These are phyloP conservation scores for Lepilemur ruficaudatus DNA, from an alignment of 2,797 vertebrate genomes.

Conservation along the genomic window DNA sequence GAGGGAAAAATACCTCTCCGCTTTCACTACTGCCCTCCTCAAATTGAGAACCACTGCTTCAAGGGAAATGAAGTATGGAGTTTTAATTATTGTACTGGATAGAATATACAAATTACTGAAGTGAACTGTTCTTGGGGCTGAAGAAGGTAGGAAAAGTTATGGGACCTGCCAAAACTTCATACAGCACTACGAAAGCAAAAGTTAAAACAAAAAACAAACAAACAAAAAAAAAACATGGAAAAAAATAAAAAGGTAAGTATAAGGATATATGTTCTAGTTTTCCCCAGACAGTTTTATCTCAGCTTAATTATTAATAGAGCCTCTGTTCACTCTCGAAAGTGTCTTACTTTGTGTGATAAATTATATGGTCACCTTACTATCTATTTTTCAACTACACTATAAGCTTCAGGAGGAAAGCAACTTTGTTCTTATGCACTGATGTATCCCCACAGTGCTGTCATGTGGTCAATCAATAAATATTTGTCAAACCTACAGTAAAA, in stretches of 20 bases:
- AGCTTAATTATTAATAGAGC: neutral
- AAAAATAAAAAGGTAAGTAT: neutral
- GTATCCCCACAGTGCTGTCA: neutral
- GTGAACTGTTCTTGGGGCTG: neutral
- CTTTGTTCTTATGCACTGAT: neutral
- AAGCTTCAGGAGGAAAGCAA: neutral
- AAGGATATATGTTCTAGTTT: neutral
- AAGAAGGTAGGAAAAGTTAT: neutral
- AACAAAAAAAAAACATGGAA: neutral
- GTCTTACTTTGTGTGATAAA: neutral
- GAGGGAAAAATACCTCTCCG: neutral
- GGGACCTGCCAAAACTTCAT: neutral
- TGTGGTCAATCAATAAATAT: neutral
- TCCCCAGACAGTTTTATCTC: neutral
- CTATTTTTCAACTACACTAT: neutral
- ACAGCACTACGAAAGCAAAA: neutral
- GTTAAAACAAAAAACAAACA: neutral
- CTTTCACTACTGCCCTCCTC: neutral
- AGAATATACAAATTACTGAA: neutral
- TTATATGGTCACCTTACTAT: neutral
- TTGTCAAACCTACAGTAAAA: neutral
- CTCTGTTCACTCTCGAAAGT: neutral
- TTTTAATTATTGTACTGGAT: neutral
- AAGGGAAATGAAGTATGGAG: neutral
- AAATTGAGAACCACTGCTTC: neutral